Evolutionary conservation across 1,140 invertebrate genomes (phyloP).

Genomic region (Lordiphosa clarofinis): DNA sequence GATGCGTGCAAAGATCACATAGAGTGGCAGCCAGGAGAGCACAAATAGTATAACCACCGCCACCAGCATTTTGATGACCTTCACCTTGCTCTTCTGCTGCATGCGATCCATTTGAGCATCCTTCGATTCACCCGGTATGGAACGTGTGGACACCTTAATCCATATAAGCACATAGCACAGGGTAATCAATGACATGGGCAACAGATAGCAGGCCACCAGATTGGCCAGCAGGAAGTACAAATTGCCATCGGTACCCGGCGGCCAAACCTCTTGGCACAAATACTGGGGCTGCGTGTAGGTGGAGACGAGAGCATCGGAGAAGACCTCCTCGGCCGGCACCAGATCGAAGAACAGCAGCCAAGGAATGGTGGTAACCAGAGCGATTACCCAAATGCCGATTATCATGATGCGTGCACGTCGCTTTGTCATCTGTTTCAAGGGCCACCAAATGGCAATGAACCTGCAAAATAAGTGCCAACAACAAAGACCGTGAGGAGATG

Average conservation of each 20-base stretch:
- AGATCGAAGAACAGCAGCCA: conserved; percentile 95
- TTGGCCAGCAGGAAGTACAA: conserved; percentile 95
- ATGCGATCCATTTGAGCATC: conserved; percentile 94
- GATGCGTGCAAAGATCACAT: conserved; percentile 92
- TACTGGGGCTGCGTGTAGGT: conserved; percentile 82
- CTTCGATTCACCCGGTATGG: conserved; percentile 93
- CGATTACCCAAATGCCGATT: conserved; percentile 93
- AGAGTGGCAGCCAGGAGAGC: conserved; percentile 96
- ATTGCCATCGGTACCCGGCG: conserved; percentile 87
- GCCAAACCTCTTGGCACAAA: conserved; percentile 92
- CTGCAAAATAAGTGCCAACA: conserved; percentile 84
- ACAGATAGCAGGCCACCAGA: conserved; percentile 93
- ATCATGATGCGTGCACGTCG: conserved; percentile 91
- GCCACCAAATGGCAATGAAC: conserved; percentile 97
- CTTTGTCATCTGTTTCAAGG: conserved; percentile 94
- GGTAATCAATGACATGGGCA: conserved; percentile 94
- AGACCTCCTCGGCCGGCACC: conserved; percentile 83
- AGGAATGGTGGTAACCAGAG: conserved; percentile 90
- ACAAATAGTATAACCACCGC: conserved; percentile 97
- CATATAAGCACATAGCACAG: conserved; percentile 96
- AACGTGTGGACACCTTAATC: conserved; percentile 92
- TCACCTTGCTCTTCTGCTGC: conserved; percentile 95
- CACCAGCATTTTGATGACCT: conserved; percentile 98
- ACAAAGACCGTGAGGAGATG: conserved; percentile 51
- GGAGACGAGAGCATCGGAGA: conserved; percentile 80